These are phyloP conservation scores for Drosophila punjabiensis DNA, from an alignment of 1,140 invertebrate genomes.

Conservation along the genomic window DNA sequence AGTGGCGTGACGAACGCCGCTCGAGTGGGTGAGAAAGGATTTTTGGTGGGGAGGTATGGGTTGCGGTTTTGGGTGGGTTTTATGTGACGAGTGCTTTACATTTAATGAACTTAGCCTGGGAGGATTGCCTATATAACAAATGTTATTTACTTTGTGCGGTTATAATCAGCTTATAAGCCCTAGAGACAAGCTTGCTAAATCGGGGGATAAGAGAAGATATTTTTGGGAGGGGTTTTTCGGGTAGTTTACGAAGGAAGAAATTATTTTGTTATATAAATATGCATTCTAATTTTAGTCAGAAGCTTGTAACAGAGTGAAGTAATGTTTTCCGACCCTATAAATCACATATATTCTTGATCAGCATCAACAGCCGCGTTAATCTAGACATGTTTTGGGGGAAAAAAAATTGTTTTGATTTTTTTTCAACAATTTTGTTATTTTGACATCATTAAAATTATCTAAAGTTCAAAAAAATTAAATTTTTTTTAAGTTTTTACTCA, in stretches of 20 bases:
- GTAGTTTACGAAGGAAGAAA: background rate
- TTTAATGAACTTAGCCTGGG: constrained; percentile 21
- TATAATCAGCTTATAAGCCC: constrained; percentile 4
- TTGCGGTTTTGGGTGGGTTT: background rate
- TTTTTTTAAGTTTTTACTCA: too few species aligned
- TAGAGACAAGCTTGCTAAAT: background rate
- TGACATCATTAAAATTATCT: too few species aligned
- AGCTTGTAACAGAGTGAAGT: background rate
- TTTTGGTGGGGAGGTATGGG: background rate
- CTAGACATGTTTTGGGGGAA: background rate
- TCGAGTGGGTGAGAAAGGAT: constrained; percentile 57
- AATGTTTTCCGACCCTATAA: background rate
- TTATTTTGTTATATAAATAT: background rate
- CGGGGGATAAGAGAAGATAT: background rate
- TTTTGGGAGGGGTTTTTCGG: background rate
- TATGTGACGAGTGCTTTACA: constrained; percentile 13
- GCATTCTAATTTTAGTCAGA: background rate
- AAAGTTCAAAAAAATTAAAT: too few species aligned
- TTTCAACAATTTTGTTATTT: too few species aligned
- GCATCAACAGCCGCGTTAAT: background rate
- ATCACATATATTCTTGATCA: background rate
- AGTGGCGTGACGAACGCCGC: constrained; percentile 45
- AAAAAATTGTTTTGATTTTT: too few species aligned
- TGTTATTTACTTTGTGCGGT: background rate
- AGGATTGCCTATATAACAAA: constrained; percentile 2